Evolutionary conservation across 2,888 invertebrate genomes (phyloP).

Genomic region (Xylota segnis): DNA sequence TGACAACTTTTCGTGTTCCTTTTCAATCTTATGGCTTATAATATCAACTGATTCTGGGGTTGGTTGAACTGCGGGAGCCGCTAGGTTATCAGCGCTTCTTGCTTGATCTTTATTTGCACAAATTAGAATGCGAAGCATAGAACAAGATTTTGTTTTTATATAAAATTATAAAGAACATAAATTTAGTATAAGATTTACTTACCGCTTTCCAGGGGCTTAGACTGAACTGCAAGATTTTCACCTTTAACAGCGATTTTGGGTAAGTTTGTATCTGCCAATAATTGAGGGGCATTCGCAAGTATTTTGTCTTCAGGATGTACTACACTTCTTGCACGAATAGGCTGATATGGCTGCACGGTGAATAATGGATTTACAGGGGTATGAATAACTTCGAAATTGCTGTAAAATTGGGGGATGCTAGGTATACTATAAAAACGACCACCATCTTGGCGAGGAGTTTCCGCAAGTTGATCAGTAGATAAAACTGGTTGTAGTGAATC

Average conservation of each 20-base stretch:
- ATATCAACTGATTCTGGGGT: slow-evolving; percentile 2
- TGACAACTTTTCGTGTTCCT: not conserved
- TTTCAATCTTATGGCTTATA: slow-evolving; percentile 9
- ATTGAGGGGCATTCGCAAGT: not conserved
- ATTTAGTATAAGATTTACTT: not conserved
- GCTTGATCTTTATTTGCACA: slow-evolving; percentile 15
- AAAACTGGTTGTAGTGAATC: slow-evolving; percentile 77
- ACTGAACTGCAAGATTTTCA: not conserved
- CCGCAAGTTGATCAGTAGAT: slow-evolving; percentile 85
- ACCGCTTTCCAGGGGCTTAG: slow-evolving; percentile 22
- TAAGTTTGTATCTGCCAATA: not conserved
- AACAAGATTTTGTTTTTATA: no score
- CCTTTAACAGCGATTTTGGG: not conserved
- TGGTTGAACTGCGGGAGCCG: slow-evolving; percentile 3
- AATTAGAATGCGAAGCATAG: not conserved
- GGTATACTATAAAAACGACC: slow-evolving; percentile 49
- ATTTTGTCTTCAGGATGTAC: slow-evolving; percentile 57
- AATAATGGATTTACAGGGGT: slow-evolving; percentile 77
- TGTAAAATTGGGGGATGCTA: slow-evolving; percentile 85
- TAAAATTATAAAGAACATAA: not conserved
- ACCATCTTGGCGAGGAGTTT: slow-evolving; percentile 84
- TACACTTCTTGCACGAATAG: slow-evolving; percentile 76
- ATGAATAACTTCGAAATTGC: slow-evolving; percentile 78
- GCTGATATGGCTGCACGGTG: slow-evolving; percentile 76
- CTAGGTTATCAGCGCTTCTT: slow-evolving; percentile 9